phyloP scores from a whole-genome alignment of 2,888 invertebrate species.

The Mythimna albipuncta region DNA sequence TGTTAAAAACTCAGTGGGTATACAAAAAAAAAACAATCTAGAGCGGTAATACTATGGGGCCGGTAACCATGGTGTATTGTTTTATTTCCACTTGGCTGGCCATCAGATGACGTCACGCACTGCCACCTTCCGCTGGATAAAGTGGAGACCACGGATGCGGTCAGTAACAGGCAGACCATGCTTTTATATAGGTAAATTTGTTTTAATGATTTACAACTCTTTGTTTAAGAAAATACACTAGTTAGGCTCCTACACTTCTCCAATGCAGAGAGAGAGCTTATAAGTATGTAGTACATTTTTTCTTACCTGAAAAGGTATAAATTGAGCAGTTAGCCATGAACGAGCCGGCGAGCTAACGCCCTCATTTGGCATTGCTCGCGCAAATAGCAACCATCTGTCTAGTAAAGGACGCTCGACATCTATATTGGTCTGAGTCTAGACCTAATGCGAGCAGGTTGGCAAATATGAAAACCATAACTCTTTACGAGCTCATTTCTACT shows the following conservation, averaged over 20 bases:
- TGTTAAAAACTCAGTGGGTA: conserved; percentile 34
- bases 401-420: conserved; percentile 62
- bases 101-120: conserved; percentile 86
- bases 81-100: conserved; percentile 83
- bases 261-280: neutral
- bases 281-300: conserved; percentile 4
- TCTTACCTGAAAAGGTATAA: conserved; percentile 30
- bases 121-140: conserved; percentile 81
- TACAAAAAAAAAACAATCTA: conserved; percentile 60
- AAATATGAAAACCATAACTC: conserved; percentile 50
- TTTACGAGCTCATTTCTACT: conserved; percentile 7
- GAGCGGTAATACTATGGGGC: conserved; percentile 73
- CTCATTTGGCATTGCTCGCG: conserved; percentile 71
- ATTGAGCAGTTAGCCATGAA: conserved; percentile 62
- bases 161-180: conserved; percentile 50
- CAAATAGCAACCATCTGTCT: conserved; percentile 67
- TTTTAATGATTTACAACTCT: conserved; percentile 26
- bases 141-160: conserved; percentile 69
- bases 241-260: conserved; percentile 2
- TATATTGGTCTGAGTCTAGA: conserved; percentile 57
- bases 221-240: conserved; percentile 28
- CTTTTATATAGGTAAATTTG: conserved; percentile 33
- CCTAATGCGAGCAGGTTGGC: conserved; percentile 40
- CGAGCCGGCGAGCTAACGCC: conserved; percentile 63
- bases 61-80: conserved; percentile 75